Base-by-base conservation (phyloP, 53 echinoderm and acorn worm genomes). In the Crossaster papposus region DNA sequence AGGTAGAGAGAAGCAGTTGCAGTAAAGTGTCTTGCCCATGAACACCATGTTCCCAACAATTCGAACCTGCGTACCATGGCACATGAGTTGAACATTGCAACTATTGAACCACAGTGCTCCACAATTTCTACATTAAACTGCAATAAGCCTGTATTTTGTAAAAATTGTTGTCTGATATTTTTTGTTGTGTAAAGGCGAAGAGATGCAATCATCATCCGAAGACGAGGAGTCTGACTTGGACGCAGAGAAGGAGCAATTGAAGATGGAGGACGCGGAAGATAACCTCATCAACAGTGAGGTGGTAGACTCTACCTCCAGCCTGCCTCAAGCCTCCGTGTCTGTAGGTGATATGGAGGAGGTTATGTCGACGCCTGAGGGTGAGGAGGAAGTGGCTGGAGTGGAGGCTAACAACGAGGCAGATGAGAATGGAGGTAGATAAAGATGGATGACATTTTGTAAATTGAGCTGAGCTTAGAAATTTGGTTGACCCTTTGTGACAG, bases 201-300 rank as follows among this genome's bases (percentile, higher is more conserved):
- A 95, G 90, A 95, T 97, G 97, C 64, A 88, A 37, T 97, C 95
- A 3, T 97, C 97, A 6, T 96, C 95, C 38, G 94, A 93, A 36
- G 94, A 95, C 0, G 97, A 97, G 30, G 97, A 97, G 71, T 97
- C 97, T 0, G 92, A 89, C 79, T 81, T 55, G 2, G 90, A 77
- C 18, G 35, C 28, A 1, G 90, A 91, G 84, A 87, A 83, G 76
- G 18, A 32, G 36, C 36, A 4, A 36, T 36, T 37, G 1, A 65
- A 52, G 55, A 13, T 35, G 23, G 70, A 65, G 5, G 51, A 65
- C 35, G 84, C 51, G 13, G 36, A 55, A 4, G 74, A 71, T 22
- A 51, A 78, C 88, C 79, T 79, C 2, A 83, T 85, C 77, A 65
- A 77, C 78, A 91, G 85, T 28, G 84, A 91, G 79, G 79, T 91